Conservation (phyloP, 2,113 vertebrate species). For the mouse (Mus musculus) region DNA sequence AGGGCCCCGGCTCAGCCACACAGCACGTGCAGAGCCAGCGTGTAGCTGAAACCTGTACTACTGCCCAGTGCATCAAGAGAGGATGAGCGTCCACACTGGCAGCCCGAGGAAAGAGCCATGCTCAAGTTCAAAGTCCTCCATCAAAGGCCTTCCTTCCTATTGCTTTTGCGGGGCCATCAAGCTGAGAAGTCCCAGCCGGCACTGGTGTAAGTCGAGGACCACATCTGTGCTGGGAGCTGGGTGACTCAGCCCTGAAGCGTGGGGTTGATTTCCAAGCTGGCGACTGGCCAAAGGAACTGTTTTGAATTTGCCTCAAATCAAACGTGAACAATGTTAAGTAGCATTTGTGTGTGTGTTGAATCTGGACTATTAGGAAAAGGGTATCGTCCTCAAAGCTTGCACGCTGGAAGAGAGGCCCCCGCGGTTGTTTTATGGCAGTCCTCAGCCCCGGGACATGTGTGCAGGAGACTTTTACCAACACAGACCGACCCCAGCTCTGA, state of each 20-base stretch:
- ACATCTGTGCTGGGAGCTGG: not conserved
- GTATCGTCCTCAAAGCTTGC: conserved; percentile 22
- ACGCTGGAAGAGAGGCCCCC: not conserved
- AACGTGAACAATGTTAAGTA: conserved; percentile 67
- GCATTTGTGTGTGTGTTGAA: conserved; percentile 62
- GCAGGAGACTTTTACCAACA: not conserved
- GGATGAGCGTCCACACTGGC: too few species aligned
- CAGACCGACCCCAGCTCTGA: not conserved
- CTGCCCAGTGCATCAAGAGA: not conserved
- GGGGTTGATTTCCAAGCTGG: conserved; percentile 62
- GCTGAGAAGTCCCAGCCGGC: not conserved
- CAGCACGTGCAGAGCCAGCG: not conserved
- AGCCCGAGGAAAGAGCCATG: not conserved
- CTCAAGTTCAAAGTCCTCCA: not conserved
- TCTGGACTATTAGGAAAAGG: conserved; percentile 66
- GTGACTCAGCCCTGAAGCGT: not conserved
- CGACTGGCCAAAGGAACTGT: conserved; percentile 51
- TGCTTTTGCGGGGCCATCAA: not conserved
- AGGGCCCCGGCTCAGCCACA: not conserved
- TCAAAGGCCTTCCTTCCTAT: not conserved
- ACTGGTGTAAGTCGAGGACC: too few species aligned
- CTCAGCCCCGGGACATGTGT: not conserved
- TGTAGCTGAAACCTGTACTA: too few species aligned
- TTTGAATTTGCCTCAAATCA: conserved; percentile 71
- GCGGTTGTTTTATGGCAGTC: not conserved